A percentile compares a stretch with the other conserved stretches of the same genome.
phyloP scores from a whole-genome alignment of 1,140 invertebrate species.

The Apocrypta bakeri region DNA sequence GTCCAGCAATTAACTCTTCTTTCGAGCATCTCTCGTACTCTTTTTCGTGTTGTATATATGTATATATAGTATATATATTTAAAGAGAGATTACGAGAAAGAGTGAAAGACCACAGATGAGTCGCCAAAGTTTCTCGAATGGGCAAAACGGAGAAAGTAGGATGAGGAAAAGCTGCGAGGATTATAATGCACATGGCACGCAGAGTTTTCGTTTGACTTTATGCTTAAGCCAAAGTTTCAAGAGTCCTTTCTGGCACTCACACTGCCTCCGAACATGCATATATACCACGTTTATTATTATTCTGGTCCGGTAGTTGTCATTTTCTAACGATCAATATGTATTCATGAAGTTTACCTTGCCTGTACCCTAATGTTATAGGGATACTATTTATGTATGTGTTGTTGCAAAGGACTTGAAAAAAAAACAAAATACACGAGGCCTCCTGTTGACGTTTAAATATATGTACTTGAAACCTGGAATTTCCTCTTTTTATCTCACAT shows the following conservation, averaged over 20 bases:
- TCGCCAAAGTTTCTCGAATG: slow-evolving; percentile 56
- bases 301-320: slow-evolving; percentile 30
- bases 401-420: too few relatives aligned
- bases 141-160: slow-evolving; percentile 27
- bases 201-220: slow-evolving; percentile 59
- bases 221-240: slow-evolving; percentile 55
- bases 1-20: slow-evolving; percentile 20
- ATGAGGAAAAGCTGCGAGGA: slow-evolving; percentile 32
- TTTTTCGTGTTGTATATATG: neutral
- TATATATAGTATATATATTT: neutral
- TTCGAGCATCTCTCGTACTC: too few relatives aligned
- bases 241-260: slow-evolving; percentile 43
- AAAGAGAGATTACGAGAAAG: neutral
- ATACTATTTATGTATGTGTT: too few relatives aligned
- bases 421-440: slow-evolving; percentile 25
- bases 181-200: slow-evolving; percentile 59
- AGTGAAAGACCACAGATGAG: slow-evolving; percentile 18
- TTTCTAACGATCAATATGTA: slow-evolving; percentile 43
- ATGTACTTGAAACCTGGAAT: too few relatives aligned
- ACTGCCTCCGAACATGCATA: neutral
- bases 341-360: slow-evolving; percentile 44
- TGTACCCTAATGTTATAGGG: neutral
- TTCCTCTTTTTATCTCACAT: too few relatives aligned
- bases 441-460: slow-evolving; percentile 13
- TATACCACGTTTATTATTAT: slow-evolving; percentile 48